Evolutionary conservation across 1,140 invertebrate species (phyloP), one percentile per base, ranked within the genome.

Genomic region (Drosophila yakuba): DNA sequence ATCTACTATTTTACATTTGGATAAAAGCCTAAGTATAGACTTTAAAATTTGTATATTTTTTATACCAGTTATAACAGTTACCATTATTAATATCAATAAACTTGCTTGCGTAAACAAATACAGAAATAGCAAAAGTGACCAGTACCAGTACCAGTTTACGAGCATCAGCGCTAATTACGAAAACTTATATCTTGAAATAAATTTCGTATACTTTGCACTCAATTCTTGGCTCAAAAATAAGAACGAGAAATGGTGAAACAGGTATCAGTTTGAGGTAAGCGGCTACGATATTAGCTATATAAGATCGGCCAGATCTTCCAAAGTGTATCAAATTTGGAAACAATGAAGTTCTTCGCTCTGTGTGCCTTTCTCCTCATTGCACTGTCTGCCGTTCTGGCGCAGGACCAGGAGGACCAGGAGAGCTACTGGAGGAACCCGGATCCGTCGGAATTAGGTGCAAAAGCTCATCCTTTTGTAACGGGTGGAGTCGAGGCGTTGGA

Each of bases 271-370:
- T 20, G 17, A 17, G 11, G 20, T 20, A 15, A 62, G 14, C 7
- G n/a, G 38, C 6, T 32, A 15, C 2, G 3, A 28, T 8, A 51
- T 10, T 12, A 5, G 50, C 38, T 68, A 68, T 68, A 68, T 52
- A 68, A 68, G 64, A 38, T 14, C 25, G 28, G 12, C 17, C 14
- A 20, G 32, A 17, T 17, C 17, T 17, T 17, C 17, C 61, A 68
- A 36, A 68, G 23, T 36, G 32, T 38, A 66, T 68, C 64, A 10
- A 68, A 11, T 52, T 23, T 36, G 3, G 7, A 17, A 35, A 66
- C 60, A 10, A 68, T 68, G 64, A 68, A 68, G 32, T 68, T 68
- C 60, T 66, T 68, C 11, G 64, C 64, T 44, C 23, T 66, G 6
- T 35, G 28, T 25, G 59, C 64, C 14, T 23, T 68, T 15, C 61